These are phyloP conservation scores for Lycia hirtaria DNA, from an alignment of 2,888 invertebrate genomes.

Conservation along the genomic window DNA sequence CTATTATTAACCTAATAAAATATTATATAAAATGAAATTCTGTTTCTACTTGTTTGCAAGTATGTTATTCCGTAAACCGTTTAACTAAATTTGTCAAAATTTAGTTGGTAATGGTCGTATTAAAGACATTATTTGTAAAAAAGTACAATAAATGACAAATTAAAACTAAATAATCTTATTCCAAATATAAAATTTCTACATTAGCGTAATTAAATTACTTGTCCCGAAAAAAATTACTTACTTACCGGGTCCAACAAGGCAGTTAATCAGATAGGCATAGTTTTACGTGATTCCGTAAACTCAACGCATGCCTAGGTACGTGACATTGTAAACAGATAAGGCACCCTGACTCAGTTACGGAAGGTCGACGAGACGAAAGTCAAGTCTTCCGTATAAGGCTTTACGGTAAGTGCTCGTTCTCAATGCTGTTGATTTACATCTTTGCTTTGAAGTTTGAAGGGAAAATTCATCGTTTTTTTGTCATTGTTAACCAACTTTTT, in stretches of 20 bases:
- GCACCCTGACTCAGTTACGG: conserved; percentile 54
- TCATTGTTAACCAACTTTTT: too few relatives aligned
- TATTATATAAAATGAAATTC: too few relatives aligned
- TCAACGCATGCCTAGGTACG: background rate
- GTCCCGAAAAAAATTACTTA: background rate
- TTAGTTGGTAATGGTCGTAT: background rate
- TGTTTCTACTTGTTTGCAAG: too few relatives aligned
- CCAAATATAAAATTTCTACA: background rate
- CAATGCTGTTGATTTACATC: conserved; percentile 42
- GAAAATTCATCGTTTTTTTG: too few relatives aligned
- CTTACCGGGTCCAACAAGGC: too few relatives aligned
- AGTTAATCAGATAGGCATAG: background rate
- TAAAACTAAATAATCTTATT: too few relatives aligned
- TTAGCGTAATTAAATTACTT: too few relatives aligned
- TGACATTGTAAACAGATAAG: conserved; percentile 27
- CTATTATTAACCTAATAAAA: background rate
- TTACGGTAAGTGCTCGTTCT: conserved; percentile 47
- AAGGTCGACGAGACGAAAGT: conserved; percentile 65
- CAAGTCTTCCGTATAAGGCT: conserved; percentile 55
- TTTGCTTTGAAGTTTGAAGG: conserved; percentile 48
- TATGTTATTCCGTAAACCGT: too few relatives aligned
- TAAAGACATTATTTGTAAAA: too few relatives aligned
- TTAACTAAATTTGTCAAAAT: background rate
- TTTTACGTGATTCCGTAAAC: conserved; percentile 11
- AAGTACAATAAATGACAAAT: too few relatives aligned